Evolutionary conservation across 2,113 vertebrate species (phyloP), one percentile per base, ranked within the genome.

Genomic region (Chaetops frenatus): DNA sequence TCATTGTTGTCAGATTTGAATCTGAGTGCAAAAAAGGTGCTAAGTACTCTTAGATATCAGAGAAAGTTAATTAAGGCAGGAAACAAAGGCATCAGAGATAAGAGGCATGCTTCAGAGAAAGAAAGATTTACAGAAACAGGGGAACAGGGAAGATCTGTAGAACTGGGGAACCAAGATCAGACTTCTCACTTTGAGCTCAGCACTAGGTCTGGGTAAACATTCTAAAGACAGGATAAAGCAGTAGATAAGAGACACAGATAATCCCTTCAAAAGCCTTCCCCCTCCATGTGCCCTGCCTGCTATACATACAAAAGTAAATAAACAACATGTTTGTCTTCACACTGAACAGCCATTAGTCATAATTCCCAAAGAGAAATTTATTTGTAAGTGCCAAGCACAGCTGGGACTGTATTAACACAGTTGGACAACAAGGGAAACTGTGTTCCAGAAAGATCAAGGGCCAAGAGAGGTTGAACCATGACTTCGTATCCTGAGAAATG

Each of bases 301-400:
- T 66, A 64, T 72, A 80, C 29, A 18, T 69, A 47, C 42, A 48
- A 89, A 80, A 65, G 62, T 90, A 90, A 90, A 93, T 80, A 88
- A 90, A 71, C 45, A 71, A 45, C 31, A 18, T 76, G 50, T 45
- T 92, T 90, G 62, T 95, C 94, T 96, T 92, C 35, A 77, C 62
- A 82, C 45, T 53, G 83, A 95, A 82, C 17, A 69, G 70, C 48
- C 61, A 82, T 95, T 97, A 96, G 71, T 95, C 94, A 94, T 93
- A 96, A 90, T 82, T 95, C 76, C 88, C 85, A 25, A 86, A 72
- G 54, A 92, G 72, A 58, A 85, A 16, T 61, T 82, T 31, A 48
- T 44, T 92, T 65, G 2, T 14, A 31, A 85, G 84, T 66, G 95
- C 92, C 94, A 96, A 96, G 85, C 85, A 83, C 85, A 90, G 92